These are phyloP conservation scores for Solen grandis DNA, from an alignment of 1,140 invertebrate species.

Conservation along the genomic window DNA sequence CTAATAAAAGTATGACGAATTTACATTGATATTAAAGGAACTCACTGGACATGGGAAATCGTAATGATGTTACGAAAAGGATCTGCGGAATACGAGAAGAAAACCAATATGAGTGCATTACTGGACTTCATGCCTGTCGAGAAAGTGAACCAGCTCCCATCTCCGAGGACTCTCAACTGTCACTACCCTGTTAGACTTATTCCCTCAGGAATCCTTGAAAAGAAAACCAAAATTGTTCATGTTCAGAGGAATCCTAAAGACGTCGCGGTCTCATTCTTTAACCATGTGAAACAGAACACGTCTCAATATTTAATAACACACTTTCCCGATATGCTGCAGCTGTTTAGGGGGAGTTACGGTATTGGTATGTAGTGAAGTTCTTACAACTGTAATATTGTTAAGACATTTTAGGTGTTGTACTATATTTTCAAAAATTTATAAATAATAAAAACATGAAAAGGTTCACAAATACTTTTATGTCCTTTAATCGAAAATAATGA, in stretches of 20 bases:
- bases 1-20: too few species aligned
- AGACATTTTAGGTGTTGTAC: too few species aligned
- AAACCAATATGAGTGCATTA: slow-evolving; percentile 50
- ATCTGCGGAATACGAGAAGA: slow-evolving; percentile 28
- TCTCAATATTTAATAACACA: too few species aligned
- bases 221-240: slow-evolving; percentile 59
- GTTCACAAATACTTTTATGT: too few species aligned
- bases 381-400: too few species aligned
- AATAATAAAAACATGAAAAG: not conserved
- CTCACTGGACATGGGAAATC: slow-evolving; percentile 67
- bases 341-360: not conserved
- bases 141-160: slow-evolving; percentile 30
- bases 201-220: slow-evolving; percentile 38
- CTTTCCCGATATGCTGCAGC: slow-evolving; percentile 5
- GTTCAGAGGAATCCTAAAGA: slow-evolving; percentile 65
- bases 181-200: slow-evolving; percentile 48
- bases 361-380: slow-evolving; percentile 2
- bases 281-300: slow-evolving; percentile 34
- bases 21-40: too few species aligned
- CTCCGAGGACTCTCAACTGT: slow-evolving; percentile 62
- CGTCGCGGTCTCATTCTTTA: slow-evolving; percentile 62
- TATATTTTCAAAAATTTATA: not conserved
- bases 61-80: slow-evolving; percentile 52
- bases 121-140: slow-evolving; percentile 52
- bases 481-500: too few species aligned